phyloP scores from a whole-genome alignment of 2,888 invertebrate genomes.

The Lithophane ornitopus region DNA sequence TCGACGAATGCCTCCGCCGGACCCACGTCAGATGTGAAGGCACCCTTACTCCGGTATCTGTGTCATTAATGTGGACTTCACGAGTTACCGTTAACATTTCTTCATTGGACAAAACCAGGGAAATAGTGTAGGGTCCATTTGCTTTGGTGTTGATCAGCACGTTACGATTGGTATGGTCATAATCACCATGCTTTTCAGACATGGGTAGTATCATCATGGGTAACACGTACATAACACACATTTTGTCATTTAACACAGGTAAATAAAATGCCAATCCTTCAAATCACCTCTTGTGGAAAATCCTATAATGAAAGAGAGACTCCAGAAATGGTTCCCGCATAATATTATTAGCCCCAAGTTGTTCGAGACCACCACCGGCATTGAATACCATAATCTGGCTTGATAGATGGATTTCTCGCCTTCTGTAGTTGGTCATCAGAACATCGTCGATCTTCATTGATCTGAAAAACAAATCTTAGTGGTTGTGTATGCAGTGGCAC shows the following conservation, averaged over 20 bases:
- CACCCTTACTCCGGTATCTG: slow-evolving; percentile 41
- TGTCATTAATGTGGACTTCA: slow-evolving; percentile 45
- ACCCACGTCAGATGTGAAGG: slow-evolving; percentile 43
- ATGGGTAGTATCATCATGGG: slow-evolving; percentile 10
- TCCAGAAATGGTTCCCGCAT: not conserved
- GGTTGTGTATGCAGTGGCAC: not conserved
- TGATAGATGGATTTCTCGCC: too few relatives aligned
- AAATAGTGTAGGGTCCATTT: slow-evolving; percentile 32
- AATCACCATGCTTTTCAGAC: slow-evolving; percentile 22
- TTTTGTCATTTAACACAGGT: slow-evolving; percentile 15
- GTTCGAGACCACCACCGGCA: not conserved
- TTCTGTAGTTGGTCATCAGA: not conserved
- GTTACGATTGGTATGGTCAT: slow-evolving; percentile 15
- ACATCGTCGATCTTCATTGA: slow-evolving; percentile 12
- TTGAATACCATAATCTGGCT: not conserved
- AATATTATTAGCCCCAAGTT: not conserved
- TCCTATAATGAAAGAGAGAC: not conserved
- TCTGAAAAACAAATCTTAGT: not conserved
- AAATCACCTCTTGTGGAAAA: not conserved
- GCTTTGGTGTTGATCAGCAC: slow-evolving; percentile 34
- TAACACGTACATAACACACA: slow-evolving; percentile 28
- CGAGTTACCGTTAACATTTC: slow-evolving; percentile 25
- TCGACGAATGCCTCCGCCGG: slow-evolving; percentile 33
- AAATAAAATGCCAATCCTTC: slow-evolving; percentile 1
- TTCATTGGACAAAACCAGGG: slow-evolving; percentile 13